phyloP scores from a whole-genome alignment of 2,113 vertebrate species.

The Amblyopsis rosae region DNA sequence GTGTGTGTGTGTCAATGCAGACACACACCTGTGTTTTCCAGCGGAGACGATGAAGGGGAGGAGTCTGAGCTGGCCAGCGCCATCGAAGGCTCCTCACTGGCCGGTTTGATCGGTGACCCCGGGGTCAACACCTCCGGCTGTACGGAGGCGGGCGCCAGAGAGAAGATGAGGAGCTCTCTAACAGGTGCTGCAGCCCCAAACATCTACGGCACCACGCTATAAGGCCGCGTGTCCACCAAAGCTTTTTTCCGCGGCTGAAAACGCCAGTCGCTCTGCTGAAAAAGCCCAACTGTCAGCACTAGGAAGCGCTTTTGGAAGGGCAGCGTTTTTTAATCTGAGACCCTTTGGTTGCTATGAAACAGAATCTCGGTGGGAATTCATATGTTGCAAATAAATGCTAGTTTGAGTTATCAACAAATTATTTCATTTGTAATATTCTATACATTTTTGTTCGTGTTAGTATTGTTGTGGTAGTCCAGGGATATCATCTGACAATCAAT shows the following conservation, averaged over 20 bases:
- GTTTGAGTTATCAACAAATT: too few relatives aligned
- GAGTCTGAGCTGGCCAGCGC: slow-evolving; percentile 52
- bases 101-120: slow-evolving; percentile 64
- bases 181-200: slow-evolving; percentile 68
- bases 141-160: slow-evolving; percentile 38
- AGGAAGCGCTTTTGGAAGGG: background rate
- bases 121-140: background rate
- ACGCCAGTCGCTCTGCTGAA: too few relatives aligned
- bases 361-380: too few relatives aligned
- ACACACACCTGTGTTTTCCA: slow-evolving; percentile 61
- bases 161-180: slow-evolving; percentile 70
- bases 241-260: too few relatives aligned
- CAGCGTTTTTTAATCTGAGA: background rate
- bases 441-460: too few relatives aligned
- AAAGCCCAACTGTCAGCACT: too few relatives aligned
- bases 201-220: slow-evolving; percentile 5
- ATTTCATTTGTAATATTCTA: too few relatives aligned
- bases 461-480: too few relatives aligned
- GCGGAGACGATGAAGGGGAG: slow-evolving; percentile 69
- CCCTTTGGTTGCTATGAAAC: too few relatives aligned
- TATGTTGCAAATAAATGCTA: too few relatives aligned
- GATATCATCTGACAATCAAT: too few relatives aligned
- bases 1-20: slow-evolving; percentile 6
- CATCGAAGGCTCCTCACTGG: slow-evolving; percentile 39
- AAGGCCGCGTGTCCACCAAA: background rate